Evolutionary conservation across 1,140 invertebrate genomes (phyloP), one percentile per base, ranked within the genome.

Genomic region (Ladona fulva): DNA sequence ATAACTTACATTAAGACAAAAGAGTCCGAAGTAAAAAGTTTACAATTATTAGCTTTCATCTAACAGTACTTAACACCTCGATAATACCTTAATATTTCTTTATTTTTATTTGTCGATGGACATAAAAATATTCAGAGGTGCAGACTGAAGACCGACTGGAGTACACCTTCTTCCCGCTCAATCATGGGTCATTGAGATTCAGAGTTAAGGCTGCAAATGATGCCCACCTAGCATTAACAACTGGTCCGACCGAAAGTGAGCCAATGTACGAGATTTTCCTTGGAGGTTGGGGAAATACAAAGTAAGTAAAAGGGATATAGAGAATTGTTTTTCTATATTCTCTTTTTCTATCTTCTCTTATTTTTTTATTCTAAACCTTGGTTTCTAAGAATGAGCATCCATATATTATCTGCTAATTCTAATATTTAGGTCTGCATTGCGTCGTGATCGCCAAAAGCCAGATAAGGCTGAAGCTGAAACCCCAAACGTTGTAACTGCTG

Each of bases 221-320:
- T 87, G 94, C 93, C 19, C 94, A 95, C 81, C 81, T 95, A 79
- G 92, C 92, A 0, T 87, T 95, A 0, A 91, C 91, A 11, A 85
- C 88, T 44, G 88, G 86, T 0, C 89, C 92, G 0, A 82, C 86
- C 25, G 92, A 92, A 80, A 85, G 87, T 0, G 89, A 91, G 52
- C 93, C 93, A 11, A 92, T 94, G 86, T 90, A 89, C 82, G 93
- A 95, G 87, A 83, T 93, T 16, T 94, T 95, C 83, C 88, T 95
- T 79, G 94, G 94, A 25, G 93, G 93, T 76, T 95, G 94, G 94
- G 87, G 88, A 11, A 95, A 95, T 82, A 86, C 87, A 75, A 95
- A 94, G 85, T 93, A 92, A n/a, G 52, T 22, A 66, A 66, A 66
- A 66, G 3, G 29, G 8, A 5, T 8, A 37, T n/a, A n/a, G n/a